phyloP scores from a whole-genome alignment of 2,888 invertebrate genomes.

The Alcis repandata region DNA sequence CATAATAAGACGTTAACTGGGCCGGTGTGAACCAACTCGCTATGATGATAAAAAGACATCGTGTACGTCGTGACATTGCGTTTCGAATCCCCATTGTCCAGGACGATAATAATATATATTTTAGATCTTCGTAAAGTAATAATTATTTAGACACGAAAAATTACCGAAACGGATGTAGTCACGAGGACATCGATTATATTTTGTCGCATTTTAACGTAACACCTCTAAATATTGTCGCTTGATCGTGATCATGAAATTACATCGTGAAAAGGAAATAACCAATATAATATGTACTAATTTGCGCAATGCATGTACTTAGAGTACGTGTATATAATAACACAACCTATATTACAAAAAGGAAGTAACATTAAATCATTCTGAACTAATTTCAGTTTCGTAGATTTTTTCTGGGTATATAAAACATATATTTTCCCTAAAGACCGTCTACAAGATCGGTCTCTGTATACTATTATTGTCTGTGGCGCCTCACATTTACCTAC shows the following conservation, averaged over 20 bases:
- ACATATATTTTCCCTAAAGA: not conserved
- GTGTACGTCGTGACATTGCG: conserved; percentile 68
- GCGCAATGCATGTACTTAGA: not conserved
- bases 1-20: conserved; percentile 30
- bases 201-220: conserved; percentile 40
- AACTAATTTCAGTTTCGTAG: not conserved
- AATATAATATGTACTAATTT: conserved; percentile 7
- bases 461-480: not conserved
- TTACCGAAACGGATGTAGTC: conserved; percentile 49
- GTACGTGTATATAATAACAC: not conserved
- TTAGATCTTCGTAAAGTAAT: conserved; percentile 44
- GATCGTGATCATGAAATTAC: conserved; percentile 41
- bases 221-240: conserved; percentile 31
- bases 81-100: conserved; percentile 52
- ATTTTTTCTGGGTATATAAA: not conserved
- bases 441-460: not conserved
- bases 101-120: conserved; percentile 41
- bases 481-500: not conserved
- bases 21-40: conserved; percentile 63
- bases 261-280: conserved; percentile 16
- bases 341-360: not conserved
- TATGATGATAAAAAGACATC: conserved; percentile 66
- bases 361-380: not conserved
- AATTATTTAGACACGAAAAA: conserved; percentile 58
- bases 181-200: conserved; percentile 55